A percentile compares a stretch with the other conserved stretches of the same genome.
These are phyloP conservation scores for Pseudoatta argentina DNA, from an alignment of 1,140 invertebrate genomes.

Conservation along the genomic window DNA sequence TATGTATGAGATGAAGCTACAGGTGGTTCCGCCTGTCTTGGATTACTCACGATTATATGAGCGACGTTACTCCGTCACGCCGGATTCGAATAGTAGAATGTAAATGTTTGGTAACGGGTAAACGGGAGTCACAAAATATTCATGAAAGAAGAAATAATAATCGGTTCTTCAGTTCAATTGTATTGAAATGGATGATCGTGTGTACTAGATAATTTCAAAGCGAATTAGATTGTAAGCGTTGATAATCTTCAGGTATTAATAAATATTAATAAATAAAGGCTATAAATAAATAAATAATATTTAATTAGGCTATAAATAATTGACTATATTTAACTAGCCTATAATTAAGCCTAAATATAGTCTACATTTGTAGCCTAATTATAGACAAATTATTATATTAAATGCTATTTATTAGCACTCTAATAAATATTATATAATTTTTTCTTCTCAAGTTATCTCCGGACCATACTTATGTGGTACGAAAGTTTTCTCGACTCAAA, in stretches of 20 bases:
- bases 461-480: too few relatives aligned
- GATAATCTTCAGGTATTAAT: neutral
- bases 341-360: too few relatives aligned
- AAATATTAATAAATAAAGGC: too few relatives aligned
- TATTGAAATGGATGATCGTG: neutral
- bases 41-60: slow-evolving; percentile 61
- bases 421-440: too few relatives aligned
- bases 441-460: too few relatives aligned
- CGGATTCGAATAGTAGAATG: neutral
- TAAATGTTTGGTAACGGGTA: neutral
- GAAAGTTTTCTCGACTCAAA: too few relatives aligned
- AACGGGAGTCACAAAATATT: neutral
- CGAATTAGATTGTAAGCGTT: neutral
- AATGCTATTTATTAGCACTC: too few relatives aligned
- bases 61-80: neutral
- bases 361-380: too few relatives aligned
- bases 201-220: neutral
- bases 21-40: slow-evolving; percentile 77
- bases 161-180: neutral
- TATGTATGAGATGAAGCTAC: slow-evolving; percentile 72
- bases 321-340: too few relatives aligned
- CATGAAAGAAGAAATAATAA: neutral
- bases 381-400: too few relatives aligned
- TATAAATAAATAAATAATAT: too few relatives aligned
- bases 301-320: too few relatives aligned